These are phyloP conservation scores for Aleiodes leptofemur DNA, from an alignment of 2,888 invertebrate genomes.

Conservation along the genomic window DNA sequence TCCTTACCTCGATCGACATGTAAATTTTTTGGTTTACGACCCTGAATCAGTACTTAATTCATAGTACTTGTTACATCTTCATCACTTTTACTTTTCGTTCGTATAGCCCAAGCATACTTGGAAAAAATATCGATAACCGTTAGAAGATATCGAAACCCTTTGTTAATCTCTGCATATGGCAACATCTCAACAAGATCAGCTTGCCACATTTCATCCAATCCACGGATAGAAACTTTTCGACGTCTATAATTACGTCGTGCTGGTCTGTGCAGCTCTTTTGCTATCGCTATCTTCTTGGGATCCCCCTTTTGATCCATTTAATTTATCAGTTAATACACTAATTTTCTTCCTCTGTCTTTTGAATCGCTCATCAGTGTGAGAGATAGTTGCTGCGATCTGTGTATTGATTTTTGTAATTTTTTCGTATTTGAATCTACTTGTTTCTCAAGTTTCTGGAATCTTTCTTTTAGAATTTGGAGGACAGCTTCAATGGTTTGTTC, in stretches of 20 bases:
- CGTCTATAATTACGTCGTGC: constrained; percentile 67
- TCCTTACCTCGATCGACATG: too few species aligned
- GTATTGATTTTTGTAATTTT: background rate
- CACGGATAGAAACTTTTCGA: constrained; percentile 64
- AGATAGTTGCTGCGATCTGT: background rate
- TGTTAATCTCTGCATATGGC: constrained; percentile 55
- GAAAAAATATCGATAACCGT: too few species aligned
- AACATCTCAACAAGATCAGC: constrained; percentile 65
- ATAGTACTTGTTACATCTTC: too few species aligned
- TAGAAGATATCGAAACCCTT: constrained; percentile 63
- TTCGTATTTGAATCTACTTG: too few species aligned
- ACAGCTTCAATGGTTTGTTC: background rate
- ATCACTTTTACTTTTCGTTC: too few species aligned
- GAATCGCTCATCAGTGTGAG: background rate
- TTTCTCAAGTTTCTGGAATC: background rate
- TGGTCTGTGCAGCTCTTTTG: constrained; percentile 65
- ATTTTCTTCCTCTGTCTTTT: background rate
- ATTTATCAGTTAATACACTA: background rate
- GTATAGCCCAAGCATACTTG: too few species aligned
- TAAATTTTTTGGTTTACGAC: too few species aligned
- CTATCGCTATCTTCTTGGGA: background rate
- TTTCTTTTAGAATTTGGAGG: constrained; percentile 32
- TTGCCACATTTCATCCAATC: constrained; percentile 72
- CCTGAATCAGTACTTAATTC: too few species aligned
- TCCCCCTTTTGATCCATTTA: background rate